Conservation (phyloP, 2,113 vertebrate genomes). For the Gyps fulvus region DNA sequence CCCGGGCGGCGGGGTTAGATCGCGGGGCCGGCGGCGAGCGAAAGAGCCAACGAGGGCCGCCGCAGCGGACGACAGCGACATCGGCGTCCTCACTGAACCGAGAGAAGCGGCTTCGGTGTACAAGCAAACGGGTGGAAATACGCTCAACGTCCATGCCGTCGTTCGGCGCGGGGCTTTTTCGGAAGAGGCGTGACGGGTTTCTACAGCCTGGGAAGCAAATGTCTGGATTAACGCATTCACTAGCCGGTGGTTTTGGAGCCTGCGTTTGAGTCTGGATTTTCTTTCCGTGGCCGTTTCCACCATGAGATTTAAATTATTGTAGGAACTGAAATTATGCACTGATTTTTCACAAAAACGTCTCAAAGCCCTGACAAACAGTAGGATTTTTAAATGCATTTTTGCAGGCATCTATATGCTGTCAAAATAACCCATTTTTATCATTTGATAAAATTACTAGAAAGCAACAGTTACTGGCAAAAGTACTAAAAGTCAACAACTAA, state of each 20-base stretch:
- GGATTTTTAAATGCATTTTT: background rate
- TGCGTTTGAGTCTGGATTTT: background rate
- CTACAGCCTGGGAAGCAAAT: too few relatives aligned
- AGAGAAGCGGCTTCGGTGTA: rapidly evolving
- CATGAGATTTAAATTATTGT: background rate
- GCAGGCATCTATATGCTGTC: too few relatives aligned
- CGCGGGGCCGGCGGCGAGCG: too few relatives aligned
- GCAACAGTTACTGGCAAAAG: background rate
- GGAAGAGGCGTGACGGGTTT: rapidly evolving
- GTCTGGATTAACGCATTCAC: rapidly evolving
- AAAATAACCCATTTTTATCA: background rate
- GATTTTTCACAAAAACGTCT: background rate
- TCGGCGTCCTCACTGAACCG: too few relatives aligned
- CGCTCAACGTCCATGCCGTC: too few relatives aligned
- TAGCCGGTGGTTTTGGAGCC: background rate
- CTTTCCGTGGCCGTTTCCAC: background rate
- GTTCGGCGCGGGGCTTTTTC: too few relatives aligned
- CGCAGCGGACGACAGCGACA: too few relatives aligned
- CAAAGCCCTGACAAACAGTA: background rate
- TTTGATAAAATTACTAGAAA: background rate
- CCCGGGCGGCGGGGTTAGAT: too few relatives aligned
- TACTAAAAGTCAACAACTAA: background rate
- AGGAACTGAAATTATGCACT: background rate
- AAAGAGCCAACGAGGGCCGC: too few relatives aligned
- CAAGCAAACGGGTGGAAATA: rapidly evolving